These are phyloP conservation scores for Darevskia nairensis DNA, from an alignment of 2,797 vertebrate genomes.

Conservation along the genomic window DNA sequence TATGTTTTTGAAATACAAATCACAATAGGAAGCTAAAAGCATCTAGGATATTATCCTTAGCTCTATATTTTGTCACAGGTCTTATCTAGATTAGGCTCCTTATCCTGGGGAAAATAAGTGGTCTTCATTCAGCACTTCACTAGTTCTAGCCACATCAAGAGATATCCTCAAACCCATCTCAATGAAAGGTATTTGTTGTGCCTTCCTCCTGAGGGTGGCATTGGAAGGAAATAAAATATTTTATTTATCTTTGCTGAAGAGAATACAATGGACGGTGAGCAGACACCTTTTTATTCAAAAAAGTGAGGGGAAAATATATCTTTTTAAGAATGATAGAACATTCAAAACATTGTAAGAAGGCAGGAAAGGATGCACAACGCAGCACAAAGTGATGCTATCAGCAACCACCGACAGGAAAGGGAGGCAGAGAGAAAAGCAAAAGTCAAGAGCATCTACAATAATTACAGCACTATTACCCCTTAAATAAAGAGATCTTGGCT, in stretches of 20 bases:
- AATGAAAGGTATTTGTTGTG: not conserved
- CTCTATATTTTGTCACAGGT: not conserved
- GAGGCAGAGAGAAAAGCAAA: not conserved
- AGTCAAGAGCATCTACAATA: not conserved
- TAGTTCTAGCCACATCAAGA: not conserved
- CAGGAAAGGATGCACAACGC: not conserved
- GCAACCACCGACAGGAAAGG: not conserved
- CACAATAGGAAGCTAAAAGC: not conserved
- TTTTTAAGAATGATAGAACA: not conserved
- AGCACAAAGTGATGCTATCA: not conserved
- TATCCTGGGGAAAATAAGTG: not conserved
- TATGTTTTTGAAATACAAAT: conserved; percentile 2
- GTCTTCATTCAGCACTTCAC: not conserved
- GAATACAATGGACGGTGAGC: not conserved
- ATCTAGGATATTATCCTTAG: not conserved
- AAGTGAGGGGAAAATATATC: not conserved
- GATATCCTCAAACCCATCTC: not conserved
- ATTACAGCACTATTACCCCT: not conserved
- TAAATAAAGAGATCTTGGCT: not conserved
- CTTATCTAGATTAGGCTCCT: not conserved
- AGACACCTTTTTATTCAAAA: not conserved
- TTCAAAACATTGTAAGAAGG: not conserved
- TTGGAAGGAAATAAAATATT: not conserved
- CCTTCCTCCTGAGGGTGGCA: not conserved
- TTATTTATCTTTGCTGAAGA: not conserved